Evolutionary conservation across 2,113 vertebrate species (phyloP), one percentile per base, ranked within the genome.

Genomic region (Lasiurus borealis): DNA sequence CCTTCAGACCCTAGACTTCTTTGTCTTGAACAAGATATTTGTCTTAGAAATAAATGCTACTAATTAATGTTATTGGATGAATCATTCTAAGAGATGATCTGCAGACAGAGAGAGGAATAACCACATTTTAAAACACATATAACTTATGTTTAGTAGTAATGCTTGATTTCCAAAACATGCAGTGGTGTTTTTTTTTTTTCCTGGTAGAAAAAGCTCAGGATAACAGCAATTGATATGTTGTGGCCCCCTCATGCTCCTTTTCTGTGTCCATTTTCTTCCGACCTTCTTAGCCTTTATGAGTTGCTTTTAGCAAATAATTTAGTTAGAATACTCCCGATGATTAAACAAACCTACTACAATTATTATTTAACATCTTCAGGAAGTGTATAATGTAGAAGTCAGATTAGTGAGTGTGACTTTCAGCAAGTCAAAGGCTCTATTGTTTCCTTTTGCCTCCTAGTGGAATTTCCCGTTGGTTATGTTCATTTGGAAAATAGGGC

Each of bases 391-490:
- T 82, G 62, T 77, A 44, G 29, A 83, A 83, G 62, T 91, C 82
- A 27, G 44, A 75, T 82, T 27, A 36, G 75, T 18, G 82, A 88
- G 36, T 36, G 62, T 75, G 69, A n/a, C 59, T 92, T 88, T 77
- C 34, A 27, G 9, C 36, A 66, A 48, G 34, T 85, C 64, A 94
- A 97, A 92, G 50, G 77, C 2, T 88, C 44, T 25, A 25, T 71
- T 95, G 69, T 95, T 93, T 2, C 44, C 6, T 64, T 1, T 96
- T 95, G 21, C 72, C 86, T 94, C 83, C 78, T 95, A 99, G 99
- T 99, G 99, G 99, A 99, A 99, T 97, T 99, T 99, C 97, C 99
- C 99, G 0, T 40, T 99, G 97, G 85, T 99, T 96, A 99, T 99
- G 99, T 98, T 99, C 75, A 93, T 94, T 21, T 99, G 99, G 99